Percentiles rank a stretch among this genome's conserved stretches.
These are phyloP conservation scores for Heloderma charlesbogerti DNA, from an alignment of 2,113 vertebrate genomes.

Conservation along the genomic window DNA sequence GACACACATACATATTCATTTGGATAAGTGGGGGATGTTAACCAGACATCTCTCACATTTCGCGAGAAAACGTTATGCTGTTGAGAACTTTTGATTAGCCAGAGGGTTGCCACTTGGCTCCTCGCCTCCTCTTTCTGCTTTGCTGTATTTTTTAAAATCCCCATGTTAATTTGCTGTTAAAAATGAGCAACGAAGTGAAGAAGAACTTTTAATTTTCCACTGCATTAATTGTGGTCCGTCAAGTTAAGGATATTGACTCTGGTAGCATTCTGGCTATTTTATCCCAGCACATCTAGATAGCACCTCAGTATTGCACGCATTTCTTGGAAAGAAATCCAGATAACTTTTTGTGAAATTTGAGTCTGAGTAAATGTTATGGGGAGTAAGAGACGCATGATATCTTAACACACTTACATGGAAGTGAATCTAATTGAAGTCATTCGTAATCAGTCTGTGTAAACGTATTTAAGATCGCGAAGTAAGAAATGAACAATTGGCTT, in stretches of 20 bases:
- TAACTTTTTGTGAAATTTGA: neutral
- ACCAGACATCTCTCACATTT: slow-evolving; percentile 5
- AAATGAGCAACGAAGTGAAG: slow-evolving; percentile 45
- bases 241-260: slow-evolving; percentile 46
- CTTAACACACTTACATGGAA: neutral
- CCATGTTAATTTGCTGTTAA: neutral
- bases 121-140: neutral
- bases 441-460: neutral
- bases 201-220: slow-evolving; percentile 10
- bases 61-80: neutral
- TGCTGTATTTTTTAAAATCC: neutral
- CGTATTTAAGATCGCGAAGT: neutral
- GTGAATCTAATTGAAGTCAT: neutral
- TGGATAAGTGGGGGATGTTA: slow-evolving; percentile 27
- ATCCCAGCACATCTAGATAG: neutral
- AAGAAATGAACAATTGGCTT: neutral
- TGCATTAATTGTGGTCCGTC: neutral
- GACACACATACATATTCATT: neutral
- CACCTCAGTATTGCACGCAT: neutral
- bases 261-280: neutral
- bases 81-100: slow-evolving; percentile 5
- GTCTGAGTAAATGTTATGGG: neutral
- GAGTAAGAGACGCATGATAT: neutral
- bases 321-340: neutral
- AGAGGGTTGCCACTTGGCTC: neutral